Evolutionary conservation across 2,888 invertebrate species (phyloP), one percentile per base, ranked within the genome.

Genomic region (Lycocerus yunnanus): DNA sequence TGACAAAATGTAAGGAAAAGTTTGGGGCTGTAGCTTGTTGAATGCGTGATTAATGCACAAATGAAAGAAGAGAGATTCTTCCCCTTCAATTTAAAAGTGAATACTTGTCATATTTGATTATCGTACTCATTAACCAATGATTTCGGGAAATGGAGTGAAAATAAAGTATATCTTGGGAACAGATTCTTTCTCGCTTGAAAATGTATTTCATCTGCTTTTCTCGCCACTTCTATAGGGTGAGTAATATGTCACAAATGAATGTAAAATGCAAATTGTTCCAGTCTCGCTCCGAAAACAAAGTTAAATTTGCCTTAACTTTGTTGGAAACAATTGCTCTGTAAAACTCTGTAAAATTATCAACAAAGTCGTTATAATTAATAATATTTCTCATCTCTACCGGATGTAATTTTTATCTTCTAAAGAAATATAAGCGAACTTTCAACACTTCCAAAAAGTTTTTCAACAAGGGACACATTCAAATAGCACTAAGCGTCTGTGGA

Each of bases 381-480:
- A 81, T 79, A 81, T 75, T 76, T 74, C 72, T 77, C 60, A 61
- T 58, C 59, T 77, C 76, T 63, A 61, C 27, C 67, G 76, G 75
- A 75, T 76, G 78, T 78, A 75, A 79, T 78, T 80, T 79, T 73
- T 75, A 72, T 80, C 78, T 76, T 66, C 71, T 67, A 61, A 79
- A 77, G 78, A 78, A 78, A 73, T 74, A 78, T 79, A 78, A 79
- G 74, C 70, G 78, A 81, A 80, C 73, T 80, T 81, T 78, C 79
- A 73, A 77, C 78, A 73, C 74, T 76, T 80, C 79, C 78, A 79
- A 81, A 80, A 81, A 80, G 77, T 83, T 83, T 78, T 69, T 77
- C 79, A 78, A 78, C 83, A 75, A 77, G 83, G 83, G 83, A 83
- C 83, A 84, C 82, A 84, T 84, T 84, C 82, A 83, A 84, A 84